Evolutionary conservation across 2,888 invertebrate species (phyloP).

Genomic region (Tinea pellionella): DNA sequence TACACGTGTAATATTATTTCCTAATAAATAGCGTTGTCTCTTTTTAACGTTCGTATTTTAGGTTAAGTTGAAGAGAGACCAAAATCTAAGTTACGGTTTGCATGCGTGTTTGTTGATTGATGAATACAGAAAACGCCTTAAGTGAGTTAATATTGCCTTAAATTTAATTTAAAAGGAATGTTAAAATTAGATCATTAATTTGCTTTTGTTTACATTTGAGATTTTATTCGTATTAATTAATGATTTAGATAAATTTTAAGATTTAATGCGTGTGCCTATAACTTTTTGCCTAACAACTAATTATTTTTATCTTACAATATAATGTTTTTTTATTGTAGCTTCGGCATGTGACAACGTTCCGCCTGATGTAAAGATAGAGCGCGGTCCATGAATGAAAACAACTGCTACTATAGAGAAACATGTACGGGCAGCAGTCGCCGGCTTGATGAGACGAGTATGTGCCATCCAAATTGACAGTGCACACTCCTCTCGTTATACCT

Average conservation of each 20-base stretch:
- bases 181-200: constrained; percentile 46
- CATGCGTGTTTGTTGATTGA: constrained; percentile 55
- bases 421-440: too few species aligned
- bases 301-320: not conserved
- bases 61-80: constrained; percentile 32
- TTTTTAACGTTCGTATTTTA: constrained; percentile 24
- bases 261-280: constrained; percentile 22
- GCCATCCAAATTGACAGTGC: too few species aligned
- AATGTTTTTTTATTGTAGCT: too few species aligned
- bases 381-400: too few species aligned
- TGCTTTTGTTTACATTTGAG: constrained; percentile 59
- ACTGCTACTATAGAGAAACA: too few species aligned
- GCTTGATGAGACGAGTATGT: too few species aligned
- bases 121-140: constrained; percentile 68
- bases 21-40: constrained; percentile 23
- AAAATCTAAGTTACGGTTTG: constrained; percentile 21
- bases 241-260: too few species aligned
- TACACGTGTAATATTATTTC: not conserved
- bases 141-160: constrained; percentile 59
- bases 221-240: constrained; percentile 32
- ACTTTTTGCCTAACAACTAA: not conserved
- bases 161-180: constrained; percentile 56
- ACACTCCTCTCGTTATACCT: too few species aligned
- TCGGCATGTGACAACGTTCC: too few species aligned
- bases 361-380: too few species aligned